Percentiles rank a stretch among this genome's conserved stretches.
Evolutionary conservation across 2,888 invertebrate genomes (phyloP).

Genomic region (Stegophylla sp.): DNA sequence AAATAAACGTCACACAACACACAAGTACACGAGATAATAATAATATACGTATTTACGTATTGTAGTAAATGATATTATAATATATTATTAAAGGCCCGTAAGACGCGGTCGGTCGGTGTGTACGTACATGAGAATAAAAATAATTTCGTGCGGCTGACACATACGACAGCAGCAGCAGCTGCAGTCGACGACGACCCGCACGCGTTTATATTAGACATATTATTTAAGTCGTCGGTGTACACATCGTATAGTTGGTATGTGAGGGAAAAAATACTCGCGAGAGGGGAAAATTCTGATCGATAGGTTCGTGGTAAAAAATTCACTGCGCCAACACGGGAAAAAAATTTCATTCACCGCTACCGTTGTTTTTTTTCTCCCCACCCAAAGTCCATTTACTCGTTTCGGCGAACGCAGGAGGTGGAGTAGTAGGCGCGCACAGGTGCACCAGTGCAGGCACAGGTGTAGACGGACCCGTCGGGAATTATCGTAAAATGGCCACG

Average conservation of each 20-base stretch:
- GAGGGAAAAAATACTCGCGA: slow-evolving; percentile 14
- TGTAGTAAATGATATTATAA: not conserved
- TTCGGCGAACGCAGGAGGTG: not conserved
- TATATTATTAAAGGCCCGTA: too few relatives aligned
- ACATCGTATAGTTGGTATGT: not conserved
- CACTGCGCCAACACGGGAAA: slow-evolving; percentile 43
- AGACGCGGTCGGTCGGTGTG: not conserved
- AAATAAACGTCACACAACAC: not conserved
- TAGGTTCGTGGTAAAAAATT: slow-evolving; percentile 43
- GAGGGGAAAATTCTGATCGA: slow-evolving; percentile 49
- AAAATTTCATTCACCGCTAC: slow-evolving; percentile 55
- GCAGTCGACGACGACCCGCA: slow-evolving; percentile 23
- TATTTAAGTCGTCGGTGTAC: not conserved
- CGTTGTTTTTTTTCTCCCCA: slow-evolving; percentile 33
- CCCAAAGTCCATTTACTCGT: not conserved
- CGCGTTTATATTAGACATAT: slow-evolving; percentile 40
- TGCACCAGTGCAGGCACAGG: slow-evolving; percentile 57
- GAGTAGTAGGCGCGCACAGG: slow-evolving; percentile 33
- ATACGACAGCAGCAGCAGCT: not conserved
- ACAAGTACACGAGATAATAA: not conserved
- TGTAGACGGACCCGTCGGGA: slow-evolving; percentile 46
- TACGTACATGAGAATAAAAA: not conserved
- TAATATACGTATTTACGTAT: too few relatives aligned
- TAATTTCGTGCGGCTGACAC: not conserved
- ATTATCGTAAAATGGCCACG: slow-evolving; percentile 42